Evolutionary conservation across 2,113 vertebrate genomes (phyloP).

Genomic region (Zingel zingel): DNA sequence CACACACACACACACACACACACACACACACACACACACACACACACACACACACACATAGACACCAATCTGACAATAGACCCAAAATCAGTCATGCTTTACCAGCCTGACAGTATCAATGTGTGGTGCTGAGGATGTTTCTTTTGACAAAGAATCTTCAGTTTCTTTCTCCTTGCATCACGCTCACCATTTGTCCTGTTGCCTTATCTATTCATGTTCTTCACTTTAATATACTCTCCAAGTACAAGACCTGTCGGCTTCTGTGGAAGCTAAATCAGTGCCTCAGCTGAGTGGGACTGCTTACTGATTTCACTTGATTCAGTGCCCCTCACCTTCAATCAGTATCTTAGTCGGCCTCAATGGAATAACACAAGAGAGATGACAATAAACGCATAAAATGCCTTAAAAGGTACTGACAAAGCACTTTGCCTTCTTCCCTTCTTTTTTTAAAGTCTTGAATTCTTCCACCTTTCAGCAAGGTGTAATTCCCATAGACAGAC

Average conservation of each 20-base stretch:
- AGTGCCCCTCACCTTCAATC: constrained; percentile 71
- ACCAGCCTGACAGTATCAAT: constrained; percentile 51
- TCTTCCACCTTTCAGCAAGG: constrained; percentile 53
- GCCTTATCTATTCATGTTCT: constrained; percentile 70
- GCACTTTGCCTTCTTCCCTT: constrained; percentile 27
- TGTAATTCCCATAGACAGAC: constrained; percentile 74
- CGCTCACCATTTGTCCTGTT: constrained; percentile 50
- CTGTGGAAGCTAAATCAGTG: constrained; percentile 57
- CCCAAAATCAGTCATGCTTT: constrained; percentile 50
- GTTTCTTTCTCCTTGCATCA: constrained; percentile 70
- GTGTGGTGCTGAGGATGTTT: constrained; percentile 44
- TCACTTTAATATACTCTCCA: constrained; percentile 65
- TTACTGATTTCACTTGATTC: constrained; percentile 71
- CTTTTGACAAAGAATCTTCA: constrained; percentile 41
- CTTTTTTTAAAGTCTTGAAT: constrained; percentile 20
- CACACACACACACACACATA: constrained; percentile 7
- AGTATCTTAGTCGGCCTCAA: constrained; percentile 51
- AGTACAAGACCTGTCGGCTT: constrained; percentile 52
- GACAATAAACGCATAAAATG: constrained; percentile 68
- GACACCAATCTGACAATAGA: constrained; percentile 23
- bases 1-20: constrained; percentile 28
- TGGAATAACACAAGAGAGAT: constrained; percentile 48
- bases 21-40: constrained; percentile 28
- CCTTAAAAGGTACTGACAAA: constrained; percentile 40
- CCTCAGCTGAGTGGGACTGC: constrained; percentile 56